Evolutionary conservation across 2,888 invertebrate species (phyloP).

Genomic region (Drosophila nigricruria): DNA sequence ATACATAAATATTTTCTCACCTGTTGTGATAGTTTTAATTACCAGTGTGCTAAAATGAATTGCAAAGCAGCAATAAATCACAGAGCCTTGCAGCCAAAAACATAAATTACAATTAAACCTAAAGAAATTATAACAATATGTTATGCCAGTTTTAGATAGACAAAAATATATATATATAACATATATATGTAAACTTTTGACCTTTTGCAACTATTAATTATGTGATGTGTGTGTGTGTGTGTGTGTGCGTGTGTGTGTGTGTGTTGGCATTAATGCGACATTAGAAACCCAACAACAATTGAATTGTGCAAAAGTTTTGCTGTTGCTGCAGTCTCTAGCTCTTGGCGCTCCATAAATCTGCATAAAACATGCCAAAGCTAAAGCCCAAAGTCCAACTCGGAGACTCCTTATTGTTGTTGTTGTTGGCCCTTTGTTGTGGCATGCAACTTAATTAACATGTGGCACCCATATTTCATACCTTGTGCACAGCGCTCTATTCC

Average conservation of each 20-base stretch:
- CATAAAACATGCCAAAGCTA: conserved; percentile 54
- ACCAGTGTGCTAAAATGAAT: conserved; percentile 9
- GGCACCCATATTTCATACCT: conserved; percentile 54
- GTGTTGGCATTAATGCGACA: conserved; percentile 42
- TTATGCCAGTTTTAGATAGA: conserved; percentile 41
- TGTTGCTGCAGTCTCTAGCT: conserved; percentile 51
- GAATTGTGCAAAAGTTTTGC: conserved; percentile 63
- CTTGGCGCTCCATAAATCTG: conserved; percentile 66
- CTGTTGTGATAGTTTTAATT: conserved; percentile 11
- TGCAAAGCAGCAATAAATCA: conserved; percentile 59
- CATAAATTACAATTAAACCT: conserved; percentile 75
- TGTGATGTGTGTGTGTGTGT: conserved; percentile 19
- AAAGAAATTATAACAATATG: conserved; percentile 61
- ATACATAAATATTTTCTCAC: conserved; percentile 19
- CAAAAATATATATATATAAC: conserved; percentile 17
- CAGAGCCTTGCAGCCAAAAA: conserved; percentile 26
- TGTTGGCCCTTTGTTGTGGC: conserved; percentile 40
- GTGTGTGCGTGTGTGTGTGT: conserved; percentile 22
- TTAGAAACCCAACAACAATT: conserved; percentile 42
- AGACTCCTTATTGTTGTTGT: conserved; percentile 4
- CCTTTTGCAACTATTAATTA: conserved; percentile 74
- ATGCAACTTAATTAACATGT: conserved; percentile 72
- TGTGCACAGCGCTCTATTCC: conserved; percentile 4
- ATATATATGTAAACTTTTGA: conserved; percentile 47
- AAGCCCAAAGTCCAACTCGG: conserved; percentile 27